These are phyloP conservation scores for Coluber constrictor DNA, from an alignment of 2,797 vertebrate species.

Conservation along the genomic window DNA sequence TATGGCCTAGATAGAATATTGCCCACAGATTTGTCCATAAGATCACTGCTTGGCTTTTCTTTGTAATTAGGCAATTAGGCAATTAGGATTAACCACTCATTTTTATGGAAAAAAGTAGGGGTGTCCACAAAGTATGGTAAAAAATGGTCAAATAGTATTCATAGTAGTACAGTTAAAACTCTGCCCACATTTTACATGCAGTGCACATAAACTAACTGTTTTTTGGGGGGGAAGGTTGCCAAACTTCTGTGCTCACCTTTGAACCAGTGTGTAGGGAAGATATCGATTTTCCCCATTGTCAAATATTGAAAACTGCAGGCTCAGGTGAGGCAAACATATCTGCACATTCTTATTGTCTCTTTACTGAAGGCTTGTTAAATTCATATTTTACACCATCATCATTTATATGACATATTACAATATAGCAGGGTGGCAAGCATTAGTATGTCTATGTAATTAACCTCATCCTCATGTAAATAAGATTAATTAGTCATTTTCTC, in stretches of 20 bases:
- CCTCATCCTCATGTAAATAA: constrained; percentile 62
- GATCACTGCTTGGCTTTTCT: background rate
- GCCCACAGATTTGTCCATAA: background rate
- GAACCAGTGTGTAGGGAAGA: background rate
- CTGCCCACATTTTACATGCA: background rate
- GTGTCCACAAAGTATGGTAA: background rate
- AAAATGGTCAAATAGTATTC: background rate
- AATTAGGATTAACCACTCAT: background rate
- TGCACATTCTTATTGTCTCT: background rate
- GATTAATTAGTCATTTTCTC: constrained; percentile 67
- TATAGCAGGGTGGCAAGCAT: constrained; percentile 39
- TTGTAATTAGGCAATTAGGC: no score
- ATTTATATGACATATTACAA: constrained; percentile 24
- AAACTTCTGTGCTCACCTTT: background rate
- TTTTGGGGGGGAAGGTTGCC: background rate
- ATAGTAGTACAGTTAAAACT: background rate
- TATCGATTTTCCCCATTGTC: background rate
- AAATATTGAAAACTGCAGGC: background rate
- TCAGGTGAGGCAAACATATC: background rate
- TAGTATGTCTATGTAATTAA: constrained; percentile 57
- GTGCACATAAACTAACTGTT: background rate
- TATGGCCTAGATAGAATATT: background rate
- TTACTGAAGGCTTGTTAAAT: constrained; percentile 31
- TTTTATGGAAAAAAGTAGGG: background rate
- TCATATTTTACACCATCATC: constrained; percentile 36